These are phyloP conservation scores for Isotomurus palustris DNA, from an alignment of 2,888 invertebrate species.

Conservation along the genomic window DNA sequence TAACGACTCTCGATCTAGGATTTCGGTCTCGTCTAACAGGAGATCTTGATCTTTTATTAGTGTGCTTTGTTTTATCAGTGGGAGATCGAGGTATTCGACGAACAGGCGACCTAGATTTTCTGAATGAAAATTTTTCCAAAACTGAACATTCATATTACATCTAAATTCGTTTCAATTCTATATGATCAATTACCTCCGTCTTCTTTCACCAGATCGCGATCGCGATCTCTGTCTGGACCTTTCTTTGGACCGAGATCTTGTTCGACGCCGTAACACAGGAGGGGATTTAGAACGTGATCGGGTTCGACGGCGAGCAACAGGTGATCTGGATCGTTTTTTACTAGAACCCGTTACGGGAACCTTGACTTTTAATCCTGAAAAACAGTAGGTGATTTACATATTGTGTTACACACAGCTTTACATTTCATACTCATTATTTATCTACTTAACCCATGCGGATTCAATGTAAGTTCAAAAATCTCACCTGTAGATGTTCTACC, in stretches of 20 bases:
- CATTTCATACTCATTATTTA: too few relatives aligned
- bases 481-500: constrained; percentile 31
- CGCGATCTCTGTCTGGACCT: constrained; percentile 9
- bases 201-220: constrained; percentile 18
- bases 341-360: constrained; percentile 22
- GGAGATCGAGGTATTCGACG: constrained; percentile 19
- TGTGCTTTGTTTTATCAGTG: not conserved
- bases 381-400: not conserved
- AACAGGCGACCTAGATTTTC: not conserved
- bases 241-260: too few relatives aligned
- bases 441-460: too few relatives aligned
- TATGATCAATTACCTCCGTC: not conserved
- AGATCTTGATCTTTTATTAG: constrained; percentile 17
- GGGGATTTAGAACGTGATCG: constrained; percentile 22
- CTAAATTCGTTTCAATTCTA: not conserved
- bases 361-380: constrained; percentile 32
- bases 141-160: not conserved
- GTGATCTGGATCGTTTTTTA: constrained; percentile 8
- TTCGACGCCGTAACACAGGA: constrained; percentile 8
- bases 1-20: constrained; percentile 10
- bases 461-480: too few relatives aligned
- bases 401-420: too few relatives aligned
- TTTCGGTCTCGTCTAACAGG: constrained; percentile 1
- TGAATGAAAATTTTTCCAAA: not conserved
- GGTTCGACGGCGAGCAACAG: constrained; percentile 5